Evolutionary conservation across 2,888 invertebrate species (phyloP).

Genomic region (Polia nebulosa): DNA sequence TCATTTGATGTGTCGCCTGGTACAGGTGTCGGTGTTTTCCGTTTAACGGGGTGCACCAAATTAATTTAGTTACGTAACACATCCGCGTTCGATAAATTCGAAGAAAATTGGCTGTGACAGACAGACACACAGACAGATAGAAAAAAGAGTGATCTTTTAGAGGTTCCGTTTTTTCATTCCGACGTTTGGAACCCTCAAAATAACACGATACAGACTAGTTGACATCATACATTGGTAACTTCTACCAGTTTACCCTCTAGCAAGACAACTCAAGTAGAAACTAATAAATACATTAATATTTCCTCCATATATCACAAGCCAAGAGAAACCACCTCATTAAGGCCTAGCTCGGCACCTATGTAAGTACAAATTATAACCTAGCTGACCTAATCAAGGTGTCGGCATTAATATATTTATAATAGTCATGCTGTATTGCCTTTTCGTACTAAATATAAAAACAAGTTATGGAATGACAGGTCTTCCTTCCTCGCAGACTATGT

Average conservation of each 20-base stretch:
- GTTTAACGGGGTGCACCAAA: too few species aligned
- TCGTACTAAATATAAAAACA: neutral
- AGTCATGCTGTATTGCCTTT: slow-evolving; percentile 9
- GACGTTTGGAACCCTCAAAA: too few species aligned
- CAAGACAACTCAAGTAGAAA: neutral
- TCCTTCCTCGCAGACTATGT: neutral
- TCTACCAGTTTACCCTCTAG: neutral
- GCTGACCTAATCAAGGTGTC: slow-evolving; percentile 6
- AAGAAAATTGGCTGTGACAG: too few species aligned
- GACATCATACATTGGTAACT: too few species aligned
- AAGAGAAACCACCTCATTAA: slow-evolving; percentile 37
- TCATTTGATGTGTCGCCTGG: too few species aligned
- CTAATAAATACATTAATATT: neutral
- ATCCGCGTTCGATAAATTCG: too few species aligned
- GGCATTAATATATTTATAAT: slow-evolving; percentile 3
- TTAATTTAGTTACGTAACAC: too few species aligned
- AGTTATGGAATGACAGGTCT: slow-evolving; percentile 1
- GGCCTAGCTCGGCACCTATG: neutral
- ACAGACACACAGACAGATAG: too few species aligned
- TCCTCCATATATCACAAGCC: slow-evolving; percentile 1
- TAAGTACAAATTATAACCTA: slow-evolving; percentile 2
- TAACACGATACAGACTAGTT: too few species aligned
- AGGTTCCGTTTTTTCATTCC: too few species aligned
- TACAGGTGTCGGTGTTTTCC: too few species aligned
- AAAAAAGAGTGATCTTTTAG: too few species aligned